Percentiles rank a stretch among this genome's conserved stretches.
These are phyloP conservation scores for Spongilla lacustris DNA, from an alignment of 37 sponge, comb jelly and placozoan species.

Conservation along the genomic window DNA sequence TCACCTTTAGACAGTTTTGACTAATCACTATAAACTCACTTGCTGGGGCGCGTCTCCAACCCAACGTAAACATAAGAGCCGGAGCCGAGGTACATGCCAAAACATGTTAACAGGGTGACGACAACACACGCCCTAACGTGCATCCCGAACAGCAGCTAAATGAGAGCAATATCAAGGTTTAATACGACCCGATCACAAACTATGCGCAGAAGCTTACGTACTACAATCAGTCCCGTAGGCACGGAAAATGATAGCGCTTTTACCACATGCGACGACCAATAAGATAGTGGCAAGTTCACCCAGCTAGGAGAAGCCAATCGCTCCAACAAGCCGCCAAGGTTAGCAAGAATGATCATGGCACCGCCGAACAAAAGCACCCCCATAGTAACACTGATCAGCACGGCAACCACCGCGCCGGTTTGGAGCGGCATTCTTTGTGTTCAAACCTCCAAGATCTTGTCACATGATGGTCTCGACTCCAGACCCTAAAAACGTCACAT, in stretches of 20 bases:
- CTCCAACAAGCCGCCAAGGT: conserved; percentile 64
- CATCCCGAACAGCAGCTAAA: conserved; percentile 54
- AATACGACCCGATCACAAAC: not conserved
- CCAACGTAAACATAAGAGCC: conserved; percentile 79
- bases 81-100: conserved; percentile 81
- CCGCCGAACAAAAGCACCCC: conserved; percentile 4
- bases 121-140: conserved; percentile 61
- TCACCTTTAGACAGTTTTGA: no score
- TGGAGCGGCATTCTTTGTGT: not conserved
- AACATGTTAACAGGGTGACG: conserved; percentile 62
- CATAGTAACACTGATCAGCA: not conserved
- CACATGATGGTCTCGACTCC: no score
- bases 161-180: not conserved
- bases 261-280: conserved; percentile 64
- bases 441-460: not conserved
- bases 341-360: conserved; percentile 7
- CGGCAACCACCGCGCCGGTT: not conserved
- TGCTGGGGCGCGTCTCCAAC: not conserved
- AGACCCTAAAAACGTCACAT: no score
- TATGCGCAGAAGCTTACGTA: no score
- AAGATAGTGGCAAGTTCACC: conserved; percentile 13
- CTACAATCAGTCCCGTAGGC: conserved; percentile 72
- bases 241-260: conserved; percentile 57
- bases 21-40: not conserved
- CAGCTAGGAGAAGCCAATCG: conserved; percentile 6